A percentile compares a stretch with the other conserved stretches of the same genome.
Conservation (phyloP, 1,140 invertebrate genomes). For the Chionoecetes opilio region DNA sequence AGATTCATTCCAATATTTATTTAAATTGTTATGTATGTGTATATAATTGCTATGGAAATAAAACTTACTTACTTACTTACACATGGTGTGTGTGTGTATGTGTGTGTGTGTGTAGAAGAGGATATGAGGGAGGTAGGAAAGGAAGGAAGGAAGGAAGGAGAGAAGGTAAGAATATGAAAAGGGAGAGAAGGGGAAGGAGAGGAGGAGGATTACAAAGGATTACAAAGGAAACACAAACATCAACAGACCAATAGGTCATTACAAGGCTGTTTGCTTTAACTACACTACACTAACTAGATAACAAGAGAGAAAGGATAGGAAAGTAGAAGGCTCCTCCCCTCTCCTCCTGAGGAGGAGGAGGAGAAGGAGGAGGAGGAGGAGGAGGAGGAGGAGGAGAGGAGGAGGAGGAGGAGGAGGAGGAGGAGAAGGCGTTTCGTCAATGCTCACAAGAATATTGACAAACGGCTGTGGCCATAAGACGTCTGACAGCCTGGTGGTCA, state of each 20-base stretch:
- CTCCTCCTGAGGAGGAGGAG: background rate
- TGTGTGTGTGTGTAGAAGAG: background rate
- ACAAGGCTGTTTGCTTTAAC: too few relatives aligned
- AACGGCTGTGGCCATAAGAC: background rate
- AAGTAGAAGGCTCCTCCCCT: background rate
- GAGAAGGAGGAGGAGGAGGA: constrained; percentile 11
- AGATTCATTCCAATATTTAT: too few relatives aligned
- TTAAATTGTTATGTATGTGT: too few relatives aligned
- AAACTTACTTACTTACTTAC: too few relatives aligned
- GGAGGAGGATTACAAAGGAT: background rate
- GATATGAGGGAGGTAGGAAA: too few relatives aligned
- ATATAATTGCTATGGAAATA: too few relatives aligned
- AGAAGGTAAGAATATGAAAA: background rate
- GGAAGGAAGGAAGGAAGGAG: background rate
- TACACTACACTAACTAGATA: too few relatives aligned
- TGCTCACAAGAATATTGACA: background rate
- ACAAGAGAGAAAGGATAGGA: too few relatives aligned
- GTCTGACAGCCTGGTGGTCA: background rate
- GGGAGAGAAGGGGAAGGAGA: background rate
- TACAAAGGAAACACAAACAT: background rate
- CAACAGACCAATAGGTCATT: too few relatives aligned
- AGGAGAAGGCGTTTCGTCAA: background rate
- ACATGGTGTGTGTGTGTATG: too few relatives aligned
- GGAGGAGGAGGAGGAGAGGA: background rate
- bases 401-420: background rate